A percentile compares a stretch with the other conserved stretches of the same genome.
Conservation (phyloP, 2,888 invertebrate genomes). For the Drosophila mettleri region DNA sequence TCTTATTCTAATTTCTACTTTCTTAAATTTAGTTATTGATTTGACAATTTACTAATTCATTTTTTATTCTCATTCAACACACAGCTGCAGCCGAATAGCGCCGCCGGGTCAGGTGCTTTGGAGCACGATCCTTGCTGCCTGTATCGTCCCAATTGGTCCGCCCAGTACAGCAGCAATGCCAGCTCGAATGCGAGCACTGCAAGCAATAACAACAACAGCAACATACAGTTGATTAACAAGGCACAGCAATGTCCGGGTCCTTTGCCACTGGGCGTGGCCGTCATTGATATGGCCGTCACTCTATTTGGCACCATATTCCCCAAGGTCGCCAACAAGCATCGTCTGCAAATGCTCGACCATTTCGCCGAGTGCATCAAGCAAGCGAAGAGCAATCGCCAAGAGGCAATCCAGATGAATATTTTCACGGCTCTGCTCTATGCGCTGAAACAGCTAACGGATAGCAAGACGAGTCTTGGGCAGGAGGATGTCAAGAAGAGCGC, state of each 20-base stretch:
- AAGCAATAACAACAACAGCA: slow-evolving; percentile 40
- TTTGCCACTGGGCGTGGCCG: slow-evolving; percentile 96
- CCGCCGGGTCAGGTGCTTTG: slow-evolving; percentile 97
- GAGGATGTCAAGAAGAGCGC: slow-evolving; percentile 95
- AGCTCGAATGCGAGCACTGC: slow-evolving; percentile 5
- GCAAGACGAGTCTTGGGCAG: slow-evolving; percentile 93
- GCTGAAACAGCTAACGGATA: slow-evolving; percentile 93
- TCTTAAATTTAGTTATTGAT: background rate
- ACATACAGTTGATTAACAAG: slow-evolving; percentile 82
- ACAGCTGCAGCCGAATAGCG: slow-evolving; percentile 96
- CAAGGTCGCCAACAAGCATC: slow-evolving; percentile 97
- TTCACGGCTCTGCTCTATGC: slow-evolving; percentile 97
- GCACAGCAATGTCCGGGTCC: slow-evolving; percentile 88
- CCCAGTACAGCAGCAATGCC: slow-evolving; percentile 35
- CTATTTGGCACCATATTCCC: slow-evolving; percentile 98
- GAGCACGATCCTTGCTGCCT: slow-evolving; percentile 98
- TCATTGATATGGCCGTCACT: slow-evolving; percentile 96
- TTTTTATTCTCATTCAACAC: background rate
- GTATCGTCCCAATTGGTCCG: slow-evolving; percentile 87
- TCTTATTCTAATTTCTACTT: background rate
- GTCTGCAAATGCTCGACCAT: slow-evolving; percentile 98
- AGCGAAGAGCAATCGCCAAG: slow-evolving; percentile 96
- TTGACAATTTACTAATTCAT: slow-evolving; percentile 13
- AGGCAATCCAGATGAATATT: slow-evolving; percentile 98
- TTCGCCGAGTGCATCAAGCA: slow-evolving; percentile 97